Percentiles rank a stretch among this genome's conserved stretches.
Evolutionary conservation across 2,113 vertebrate species (phyloP).

Genomic region (Tragelaphus buxtoni): DNA sequence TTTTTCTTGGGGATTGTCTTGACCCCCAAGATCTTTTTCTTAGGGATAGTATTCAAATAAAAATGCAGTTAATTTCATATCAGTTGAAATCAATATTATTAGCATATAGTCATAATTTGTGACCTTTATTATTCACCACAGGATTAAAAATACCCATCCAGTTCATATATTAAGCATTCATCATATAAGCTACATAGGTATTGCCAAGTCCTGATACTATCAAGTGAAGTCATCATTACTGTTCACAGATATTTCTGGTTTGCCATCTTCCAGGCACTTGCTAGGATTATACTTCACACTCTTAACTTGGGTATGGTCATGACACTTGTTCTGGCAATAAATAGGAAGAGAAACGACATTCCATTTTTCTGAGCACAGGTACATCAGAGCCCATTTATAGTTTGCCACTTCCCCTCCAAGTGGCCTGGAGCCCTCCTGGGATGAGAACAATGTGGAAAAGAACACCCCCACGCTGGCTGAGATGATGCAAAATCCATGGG

Average conservation of each 20-base stretch:
- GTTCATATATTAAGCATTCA: background rate
- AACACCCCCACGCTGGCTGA: background rate
- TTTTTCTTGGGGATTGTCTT: background rate
- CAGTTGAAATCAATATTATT: background rate
- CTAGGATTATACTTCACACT: background rate
- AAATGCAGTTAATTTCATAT: background rate
- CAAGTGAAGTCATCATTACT: background rate
- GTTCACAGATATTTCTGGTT: background rate
- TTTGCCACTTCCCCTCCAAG: background rate
- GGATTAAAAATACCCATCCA: background rate
- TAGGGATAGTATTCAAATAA: background rate
- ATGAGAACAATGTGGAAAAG: background rate
- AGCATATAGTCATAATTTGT: background rate
- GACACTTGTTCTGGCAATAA: background rate
- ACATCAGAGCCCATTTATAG: background rate
- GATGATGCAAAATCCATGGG: background rate
- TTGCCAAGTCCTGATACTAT: background rate
- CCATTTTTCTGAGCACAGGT: background rate
- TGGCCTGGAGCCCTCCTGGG: background rate
- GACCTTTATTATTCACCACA: background rate
- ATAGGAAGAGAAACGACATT: background rate
- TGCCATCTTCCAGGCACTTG: background rate
- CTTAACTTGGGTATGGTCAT: background rate
- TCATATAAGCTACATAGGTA: background rate
- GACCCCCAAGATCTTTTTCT: background rate